Conservation (phyloP, 2,113 vertebrate species). For the Aldabrachelys gigantea region DNA sequence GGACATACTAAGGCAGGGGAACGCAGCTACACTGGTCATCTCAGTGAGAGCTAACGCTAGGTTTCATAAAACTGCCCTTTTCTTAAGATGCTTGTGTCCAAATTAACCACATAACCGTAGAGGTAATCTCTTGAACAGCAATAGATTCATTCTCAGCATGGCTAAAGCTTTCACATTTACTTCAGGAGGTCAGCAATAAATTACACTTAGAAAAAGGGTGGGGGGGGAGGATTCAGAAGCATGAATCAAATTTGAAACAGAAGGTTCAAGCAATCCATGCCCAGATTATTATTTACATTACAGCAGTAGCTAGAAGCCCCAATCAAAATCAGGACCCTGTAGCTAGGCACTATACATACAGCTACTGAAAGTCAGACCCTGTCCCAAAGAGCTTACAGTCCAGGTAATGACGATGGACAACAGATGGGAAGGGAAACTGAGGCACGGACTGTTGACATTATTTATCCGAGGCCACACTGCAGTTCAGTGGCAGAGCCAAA, state of each 20-base stretch:
- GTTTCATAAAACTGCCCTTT: rapidly evolving
- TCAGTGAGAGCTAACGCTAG: background rate
- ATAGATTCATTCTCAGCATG: background rate
- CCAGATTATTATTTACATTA: background rate
- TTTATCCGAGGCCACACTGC: background rate
- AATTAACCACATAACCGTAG: background rate
- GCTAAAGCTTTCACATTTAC: background rate
- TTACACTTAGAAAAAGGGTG: background rate
- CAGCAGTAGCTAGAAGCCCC: rapidly evolving
- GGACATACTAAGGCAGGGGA: background rate
- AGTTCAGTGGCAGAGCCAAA: background rate
- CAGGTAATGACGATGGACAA: background rate
- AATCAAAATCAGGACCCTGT: background rate
- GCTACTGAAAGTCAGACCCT: background rate
- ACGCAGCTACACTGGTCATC: rapidly evolving
- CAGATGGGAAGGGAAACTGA: background rate
- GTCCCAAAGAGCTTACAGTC: background rate
- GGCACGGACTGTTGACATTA: background rate
- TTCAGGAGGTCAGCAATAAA: background rate
- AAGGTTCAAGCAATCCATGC: rapidly evolving
- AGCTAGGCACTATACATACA: background rate
- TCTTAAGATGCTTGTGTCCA: rapidly evolving
- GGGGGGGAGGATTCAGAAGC: background rate
- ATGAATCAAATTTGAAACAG: rapidly evolving
- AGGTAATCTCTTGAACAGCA: background rate